phyloP scores from a whole-genome alignment of 2,888 invertebrate species.

The Sminthurinus aureus region DNA sequence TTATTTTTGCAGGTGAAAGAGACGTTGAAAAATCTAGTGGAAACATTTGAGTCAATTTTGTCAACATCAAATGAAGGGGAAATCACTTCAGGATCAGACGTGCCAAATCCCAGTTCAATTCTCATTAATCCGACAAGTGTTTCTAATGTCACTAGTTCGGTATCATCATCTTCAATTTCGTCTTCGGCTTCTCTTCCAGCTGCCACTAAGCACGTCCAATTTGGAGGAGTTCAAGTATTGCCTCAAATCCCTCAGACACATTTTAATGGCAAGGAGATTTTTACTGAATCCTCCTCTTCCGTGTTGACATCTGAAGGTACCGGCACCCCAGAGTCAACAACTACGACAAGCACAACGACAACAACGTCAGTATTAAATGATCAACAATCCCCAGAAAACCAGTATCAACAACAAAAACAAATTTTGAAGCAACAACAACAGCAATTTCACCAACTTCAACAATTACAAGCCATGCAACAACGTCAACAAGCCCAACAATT shows the following conservation, averaged over 20 bases:
- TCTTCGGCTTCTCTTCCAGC: background rate
- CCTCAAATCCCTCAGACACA: constrained; percentile 25
- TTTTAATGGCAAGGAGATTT: background rate
- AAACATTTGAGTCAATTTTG: constrained; percentile 58
- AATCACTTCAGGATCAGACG: background rate
- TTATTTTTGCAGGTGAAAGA: constrained; percentile 53
- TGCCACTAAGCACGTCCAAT: constrained; percentile 15
- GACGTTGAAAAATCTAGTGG: constrained; percentile 55
- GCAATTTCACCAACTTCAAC: constrained; percentile 33
- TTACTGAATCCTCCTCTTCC: background rate
- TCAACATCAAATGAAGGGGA: constrained; percentile 47
- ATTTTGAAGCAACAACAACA: constrained; percentile 39
- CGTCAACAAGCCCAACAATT: constrained; percentile 17
- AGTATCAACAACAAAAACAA: constrained; percentile 28
- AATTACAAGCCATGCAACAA: constrained; percentile 32
- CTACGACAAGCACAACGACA: background rate
- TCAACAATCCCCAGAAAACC: constrained; percentile 6
- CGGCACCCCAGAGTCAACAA: background rate
- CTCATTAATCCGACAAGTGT: constrained; percentile 11
- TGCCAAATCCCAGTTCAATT: constrained; percentile 24
- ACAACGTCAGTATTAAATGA: background rate
- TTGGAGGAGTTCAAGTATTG: constrained; percentile 24
- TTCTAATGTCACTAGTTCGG: background rate
- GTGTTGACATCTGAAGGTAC: background rate
- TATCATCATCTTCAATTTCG: background rate